phyloP scores from a whole-genome alignment of 2,797 vertebrate genomes.

The Syndactyla subalaris region DNA sequence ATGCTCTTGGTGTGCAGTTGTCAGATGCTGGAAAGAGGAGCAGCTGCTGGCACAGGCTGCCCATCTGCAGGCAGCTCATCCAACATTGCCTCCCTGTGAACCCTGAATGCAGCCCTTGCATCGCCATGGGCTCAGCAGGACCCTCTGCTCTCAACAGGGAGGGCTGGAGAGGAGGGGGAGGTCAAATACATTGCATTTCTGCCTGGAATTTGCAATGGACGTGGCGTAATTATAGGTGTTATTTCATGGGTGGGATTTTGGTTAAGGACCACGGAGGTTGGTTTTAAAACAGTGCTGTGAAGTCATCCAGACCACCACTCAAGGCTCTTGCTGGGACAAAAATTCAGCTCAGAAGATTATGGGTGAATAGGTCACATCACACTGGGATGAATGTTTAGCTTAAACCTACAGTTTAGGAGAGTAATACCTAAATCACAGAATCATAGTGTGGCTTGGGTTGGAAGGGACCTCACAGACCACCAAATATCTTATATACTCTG shows the following conservation, averaged over 20 bases:
- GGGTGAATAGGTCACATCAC: background rate
- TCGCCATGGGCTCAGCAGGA: background rate
- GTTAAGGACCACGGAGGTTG: background rate
- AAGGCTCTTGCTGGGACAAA: background rate
- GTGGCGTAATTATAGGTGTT: rapidly evolving
- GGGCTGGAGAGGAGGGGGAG: background rate
- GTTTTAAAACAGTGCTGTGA: background rate
- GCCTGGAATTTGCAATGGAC: background rate
- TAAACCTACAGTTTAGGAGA: background rate
- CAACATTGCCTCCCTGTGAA: background rate
- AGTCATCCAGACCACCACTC: background rate
- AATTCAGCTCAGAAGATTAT: background rate
- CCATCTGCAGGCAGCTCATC: background rate
- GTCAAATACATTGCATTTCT: background rate
- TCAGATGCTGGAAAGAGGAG: background rate
- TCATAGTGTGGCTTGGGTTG: background rate
- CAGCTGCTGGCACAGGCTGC: background rate
- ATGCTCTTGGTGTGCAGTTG: background rate
- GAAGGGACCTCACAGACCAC: background rate
- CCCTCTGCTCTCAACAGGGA: background rate
- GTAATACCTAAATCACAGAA: background rate
- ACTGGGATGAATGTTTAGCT: background rate
- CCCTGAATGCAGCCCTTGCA: background rate
- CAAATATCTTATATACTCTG: no score
- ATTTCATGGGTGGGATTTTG: background rate